phyloP scores from a whole-genome alignment of 2,888 invertebrate genomes.

The Acanthosoma haemorrhoidale region DNA sequence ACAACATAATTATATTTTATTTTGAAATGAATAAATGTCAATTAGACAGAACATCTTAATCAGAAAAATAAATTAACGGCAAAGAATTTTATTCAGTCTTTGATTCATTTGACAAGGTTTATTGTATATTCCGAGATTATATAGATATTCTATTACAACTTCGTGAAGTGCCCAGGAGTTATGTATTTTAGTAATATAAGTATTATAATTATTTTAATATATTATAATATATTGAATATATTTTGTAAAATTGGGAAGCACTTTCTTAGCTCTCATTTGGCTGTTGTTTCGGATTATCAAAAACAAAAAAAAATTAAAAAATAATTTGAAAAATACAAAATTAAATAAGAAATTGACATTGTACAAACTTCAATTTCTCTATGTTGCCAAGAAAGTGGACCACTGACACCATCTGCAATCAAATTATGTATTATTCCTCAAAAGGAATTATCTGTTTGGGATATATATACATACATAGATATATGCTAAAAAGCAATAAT shows the following conservation, averaged over 20 bases:
- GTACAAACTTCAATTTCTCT: background rate
- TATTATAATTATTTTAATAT: constrained; percentile 26
- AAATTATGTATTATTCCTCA: constrained; percentile 2
- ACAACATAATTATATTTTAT: constrained; percentile 2
- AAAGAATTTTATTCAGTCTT: background rate
- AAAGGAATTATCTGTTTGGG: no score
- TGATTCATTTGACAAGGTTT: constrained; percentile 12
- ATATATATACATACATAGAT: no score
- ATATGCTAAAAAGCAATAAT: no score
- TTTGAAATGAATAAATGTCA: background rate
- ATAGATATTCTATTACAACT: constrained; percentile 16
- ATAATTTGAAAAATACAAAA: background rate
- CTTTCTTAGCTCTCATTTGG: constrained; percentile 28
- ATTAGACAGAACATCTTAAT: background rate
- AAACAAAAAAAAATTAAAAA: background rate
- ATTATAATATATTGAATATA: constrained; percentile 25
- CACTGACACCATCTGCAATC: constrained; percentile 15
- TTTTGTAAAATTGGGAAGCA: constrained; percentile 28
- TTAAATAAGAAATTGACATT: background rate
- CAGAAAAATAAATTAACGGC: background rate
- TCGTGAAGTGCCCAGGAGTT: constrained; percentile 27
- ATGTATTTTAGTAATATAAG: constrained; percentile 26
- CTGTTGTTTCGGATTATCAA: constrained; percentile 23
- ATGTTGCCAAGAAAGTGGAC: constrained; percentile 29
- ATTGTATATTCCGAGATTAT: constrained; percentile 23